Evolutionary conservation across 64 coral and sea anemone genomes (phyloP).

Genomic region (Montipora efflorescens): DNA sequence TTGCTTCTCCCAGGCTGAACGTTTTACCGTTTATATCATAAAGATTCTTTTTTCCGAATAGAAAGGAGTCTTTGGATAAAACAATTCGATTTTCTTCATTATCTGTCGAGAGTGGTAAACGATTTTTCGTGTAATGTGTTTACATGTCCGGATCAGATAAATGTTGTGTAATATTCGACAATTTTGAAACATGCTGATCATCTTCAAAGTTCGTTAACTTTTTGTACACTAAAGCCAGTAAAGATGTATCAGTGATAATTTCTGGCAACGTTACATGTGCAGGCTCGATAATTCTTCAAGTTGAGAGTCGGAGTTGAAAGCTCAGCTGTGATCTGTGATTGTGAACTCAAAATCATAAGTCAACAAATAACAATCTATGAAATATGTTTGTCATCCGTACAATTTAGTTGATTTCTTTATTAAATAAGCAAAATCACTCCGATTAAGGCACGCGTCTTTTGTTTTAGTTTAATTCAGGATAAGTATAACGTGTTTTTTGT

Average conservation of each 20-base stretch:
- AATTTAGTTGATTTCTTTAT: conserved; percentile 2
- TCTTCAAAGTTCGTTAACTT: not conserved
- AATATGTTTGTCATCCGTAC: conserved; percentile 29
- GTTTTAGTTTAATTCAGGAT: not conserved
- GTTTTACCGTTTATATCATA: not conserved
- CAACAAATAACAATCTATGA: not conserved
- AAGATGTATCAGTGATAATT: not conserved
- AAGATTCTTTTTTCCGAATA: not conserved
- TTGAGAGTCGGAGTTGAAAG: not conserved
- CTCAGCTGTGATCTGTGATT: not conserved
- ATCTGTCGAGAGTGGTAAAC: not conserved
- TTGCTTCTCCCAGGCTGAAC: not conserved
- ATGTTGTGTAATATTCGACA: not conserved
- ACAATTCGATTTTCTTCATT: not conserved
- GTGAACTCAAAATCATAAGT: not conserved
- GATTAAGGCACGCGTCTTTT: not conserved
- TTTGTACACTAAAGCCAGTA: not conserved
- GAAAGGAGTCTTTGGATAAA: not conserved
- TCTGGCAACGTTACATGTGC: not conserved
- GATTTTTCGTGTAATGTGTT: not conserved
- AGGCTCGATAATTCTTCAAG: not conserved
- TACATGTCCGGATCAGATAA: not conserved
- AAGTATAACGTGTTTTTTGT: not conserved
- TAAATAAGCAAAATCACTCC: not conserved
- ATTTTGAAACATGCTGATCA: not conserved